Evolutionary conservation across 2,888 invertebrate genomes (phyloP).

Genomic region (Agrotis clavis): DNA sequence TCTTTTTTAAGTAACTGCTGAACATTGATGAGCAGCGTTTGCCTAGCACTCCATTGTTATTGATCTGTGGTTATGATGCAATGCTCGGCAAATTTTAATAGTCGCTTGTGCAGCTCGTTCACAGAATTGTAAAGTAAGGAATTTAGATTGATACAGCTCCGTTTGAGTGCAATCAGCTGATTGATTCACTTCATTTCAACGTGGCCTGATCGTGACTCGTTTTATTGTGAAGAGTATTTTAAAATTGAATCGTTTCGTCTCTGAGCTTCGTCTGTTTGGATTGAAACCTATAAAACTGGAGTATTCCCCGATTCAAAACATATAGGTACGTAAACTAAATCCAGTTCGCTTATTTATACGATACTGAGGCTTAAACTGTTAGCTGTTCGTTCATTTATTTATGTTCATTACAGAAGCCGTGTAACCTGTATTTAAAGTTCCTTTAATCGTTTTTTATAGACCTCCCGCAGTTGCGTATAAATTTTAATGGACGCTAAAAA

Average conservation of each 20-base stretch:
- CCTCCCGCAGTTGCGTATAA: constrained; percentile 50
- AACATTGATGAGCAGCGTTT: not conserved
- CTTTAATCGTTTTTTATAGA: constrained; percentile 59
- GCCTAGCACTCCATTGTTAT: constrained; percentile 10
- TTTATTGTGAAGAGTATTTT: constrained; percentile 34
- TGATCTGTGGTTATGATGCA: constrained; percentile 36
- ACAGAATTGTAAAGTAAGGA: constrained; percentile 51
- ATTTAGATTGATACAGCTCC: constrained; percentile 57
- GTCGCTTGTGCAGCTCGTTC: constrained; percentile 38
- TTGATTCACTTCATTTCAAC: constrained; percentile 55
- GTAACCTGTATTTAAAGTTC: constrained; percentile 54
- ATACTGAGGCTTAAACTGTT: constrained; percentile 42
- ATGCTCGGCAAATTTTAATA: constrained; percentile 36
- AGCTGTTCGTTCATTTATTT: constrained; percentile 47
- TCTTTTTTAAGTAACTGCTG: too few relatives aligned
- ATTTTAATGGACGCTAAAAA: constrained; percentile 44
- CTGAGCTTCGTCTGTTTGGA: constrained; percentile 29
- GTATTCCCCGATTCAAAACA: constrained; percentile 48
- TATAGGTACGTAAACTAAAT: constrained; percentile 52
- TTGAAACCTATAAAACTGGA: constrained; percentile 39
- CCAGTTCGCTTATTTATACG: constrained; percentile 53
- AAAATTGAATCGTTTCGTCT: constrained; percentile 49
- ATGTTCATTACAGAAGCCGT: constrained; percentile 60
- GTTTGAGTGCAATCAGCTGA: constrained; percentile 59
- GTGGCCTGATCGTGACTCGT: constrained; percentile 19